phyloP scores from a whole-genome alignment of 2,113 vertebrate species.

The Athene cunicularia region DNA sequence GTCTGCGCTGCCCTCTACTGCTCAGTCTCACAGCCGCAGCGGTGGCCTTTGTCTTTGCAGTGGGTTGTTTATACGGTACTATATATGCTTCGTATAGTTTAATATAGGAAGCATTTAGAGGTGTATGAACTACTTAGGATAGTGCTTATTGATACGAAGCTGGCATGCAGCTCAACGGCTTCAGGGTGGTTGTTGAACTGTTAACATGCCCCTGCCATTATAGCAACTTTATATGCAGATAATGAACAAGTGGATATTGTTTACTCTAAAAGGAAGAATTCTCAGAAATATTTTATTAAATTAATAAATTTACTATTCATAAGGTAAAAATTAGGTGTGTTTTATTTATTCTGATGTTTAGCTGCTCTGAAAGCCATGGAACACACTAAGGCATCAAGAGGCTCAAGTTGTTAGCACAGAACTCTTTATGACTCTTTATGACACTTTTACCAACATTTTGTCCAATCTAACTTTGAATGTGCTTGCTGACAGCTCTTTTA shows the following conservation, averaged over 20 bases:
- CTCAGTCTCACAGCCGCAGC: not conserved
- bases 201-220: not conserved
- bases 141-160: not conserved
- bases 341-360: not conserved
- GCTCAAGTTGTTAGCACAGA: not conserved
- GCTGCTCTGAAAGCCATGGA: not conserved
- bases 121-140: not conserved
- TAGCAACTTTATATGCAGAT: not conserved
- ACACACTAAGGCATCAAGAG: not conserved
- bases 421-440: not conserved
- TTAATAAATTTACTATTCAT: not conserved
- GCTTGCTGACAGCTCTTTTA: not conserved
- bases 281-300: not conserved
- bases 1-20: slow-evolving; percentile 76
- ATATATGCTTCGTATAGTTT: fast-evolving
- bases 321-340: not conserved
- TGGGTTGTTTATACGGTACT: not conserved
- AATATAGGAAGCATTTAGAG: not conserved
- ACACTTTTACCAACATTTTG: not conserved
- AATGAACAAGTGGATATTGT: not conserved
- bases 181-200: not conserved
- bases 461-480: not conserved
- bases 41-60: not conserved
- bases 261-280: not conserved
- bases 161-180: not conserved